phyloP scores from a whole-genome alignment of 2,113 vertebrate genomes.

The Clupea harengus region DNA sequence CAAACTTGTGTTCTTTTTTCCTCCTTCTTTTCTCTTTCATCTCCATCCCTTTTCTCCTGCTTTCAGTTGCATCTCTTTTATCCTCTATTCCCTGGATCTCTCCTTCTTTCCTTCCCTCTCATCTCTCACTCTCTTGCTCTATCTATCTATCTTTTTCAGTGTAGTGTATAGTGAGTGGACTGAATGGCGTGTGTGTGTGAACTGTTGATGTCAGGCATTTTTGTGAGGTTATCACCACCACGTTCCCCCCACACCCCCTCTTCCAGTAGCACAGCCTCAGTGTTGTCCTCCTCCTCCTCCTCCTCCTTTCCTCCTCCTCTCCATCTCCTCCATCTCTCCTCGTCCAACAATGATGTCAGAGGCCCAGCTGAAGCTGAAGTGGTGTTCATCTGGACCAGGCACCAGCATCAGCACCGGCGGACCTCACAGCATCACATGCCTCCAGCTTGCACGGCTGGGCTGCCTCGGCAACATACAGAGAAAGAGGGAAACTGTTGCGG shows the following conservation, averaged over 20 bases:
- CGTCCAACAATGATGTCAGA: background rate
- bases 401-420: background rate
- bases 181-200: background rate
- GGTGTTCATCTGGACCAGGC: conserved; percentile 7
- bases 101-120: background rate
- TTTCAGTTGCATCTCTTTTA: background rate
- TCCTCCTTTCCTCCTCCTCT: background rate
- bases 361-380: background rate
- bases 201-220: background rate
- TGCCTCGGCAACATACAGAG: background rate
- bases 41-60: background rate
- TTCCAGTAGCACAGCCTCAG: background rate
- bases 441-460: background rate
- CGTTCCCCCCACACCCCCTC: background rate
- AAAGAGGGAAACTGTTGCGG: background rate
- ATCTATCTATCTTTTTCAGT: background rate
- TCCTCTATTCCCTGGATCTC: background rate
- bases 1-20: background rate
- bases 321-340: background rate
- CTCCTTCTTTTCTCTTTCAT: background rate
- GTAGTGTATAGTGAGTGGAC: background rate
- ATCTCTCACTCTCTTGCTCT: background rate
- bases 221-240: background rate
- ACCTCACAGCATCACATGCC: background rate
- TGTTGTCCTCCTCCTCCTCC: background rate